Percentiles rank a stretch among this genome's conserved stretches.
These are phyloP conservation scores for Capromys pilorides DNA, from an alignment of 2,797 vertebrate genomes.

Conservation along the genomic window DNA sequence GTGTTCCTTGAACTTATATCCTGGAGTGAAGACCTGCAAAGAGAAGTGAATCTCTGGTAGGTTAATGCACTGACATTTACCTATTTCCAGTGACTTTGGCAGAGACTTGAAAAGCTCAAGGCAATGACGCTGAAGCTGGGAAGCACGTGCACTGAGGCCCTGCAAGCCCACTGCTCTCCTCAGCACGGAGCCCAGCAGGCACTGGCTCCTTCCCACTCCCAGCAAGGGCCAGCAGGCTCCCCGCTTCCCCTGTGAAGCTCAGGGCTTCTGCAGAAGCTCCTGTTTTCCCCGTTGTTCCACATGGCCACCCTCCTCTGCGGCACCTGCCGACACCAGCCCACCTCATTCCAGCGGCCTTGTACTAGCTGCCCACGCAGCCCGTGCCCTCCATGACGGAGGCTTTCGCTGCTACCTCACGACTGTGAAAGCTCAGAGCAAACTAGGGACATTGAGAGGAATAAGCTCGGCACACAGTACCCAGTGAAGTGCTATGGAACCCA, in stretches of 20 bases:
- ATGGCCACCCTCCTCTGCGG: no score
- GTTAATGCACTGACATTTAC: not conserved
- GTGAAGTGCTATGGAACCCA: not conserved
- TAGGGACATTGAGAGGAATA: not conserved
- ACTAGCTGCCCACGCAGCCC: not conserved
- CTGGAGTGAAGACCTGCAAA: not conserved
- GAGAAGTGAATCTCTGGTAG: not conserved
- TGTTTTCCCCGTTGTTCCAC: not conserved
- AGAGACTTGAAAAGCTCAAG: not conserved
- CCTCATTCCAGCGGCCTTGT: not conserved
- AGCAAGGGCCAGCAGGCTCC: not conserved
- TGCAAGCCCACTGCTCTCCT: not conserved
- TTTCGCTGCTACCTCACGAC: not conserved
- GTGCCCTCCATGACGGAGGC: not conserved
- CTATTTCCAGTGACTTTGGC: not conserved
- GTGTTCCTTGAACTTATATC: not conserved
- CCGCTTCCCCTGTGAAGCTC: not conserved
- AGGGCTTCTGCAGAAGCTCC: not conserved
- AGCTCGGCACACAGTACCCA: not conserved
- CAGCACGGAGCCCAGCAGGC: not conserved
- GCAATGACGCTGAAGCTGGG: not conserved
- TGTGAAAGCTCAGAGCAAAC: not conserved
- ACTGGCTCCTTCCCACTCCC: not conserved
- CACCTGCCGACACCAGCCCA: no score
- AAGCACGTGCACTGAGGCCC: not conserved